Conservation (phyloP, 2,888 invertebrate genomes). For the Electrophaes corylata region DNA sequence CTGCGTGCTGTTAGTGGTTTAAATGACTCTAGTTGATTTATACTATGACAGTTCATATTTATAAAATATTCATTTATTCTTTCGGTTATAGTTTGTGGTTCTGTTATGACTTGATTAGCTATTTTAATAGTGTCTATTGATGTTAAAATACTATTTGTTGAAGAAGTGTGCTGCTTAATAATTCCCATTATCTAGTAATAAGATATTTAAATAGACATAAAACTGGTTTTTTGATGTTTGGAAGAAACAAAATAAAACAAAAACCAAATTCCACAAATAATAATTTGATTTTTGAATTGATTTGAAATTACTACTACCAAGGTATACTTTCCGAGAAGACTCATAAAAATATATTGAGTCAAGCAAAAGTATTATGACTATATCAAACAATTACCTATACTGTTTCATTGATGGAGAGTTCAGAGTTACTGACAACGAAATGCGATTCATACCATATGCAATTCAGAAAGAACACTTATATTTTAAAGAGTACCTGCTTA, state of each 20-base stretch:
- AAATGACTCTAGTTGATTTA: too few relatives aligned
- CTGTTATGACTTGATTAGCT: too few relatives aligned
- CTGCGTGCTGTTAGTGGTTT: too few relatives aligned
- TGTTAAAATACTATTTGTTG: too few relatives aligned
- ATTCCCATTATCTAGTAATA: slow-evolving; percentile 23
- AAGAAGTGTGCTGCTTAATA: too few relatives aligned
- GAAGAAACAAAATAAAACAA: slow-evolving; percentile 22
- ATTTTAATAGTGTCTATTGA: too few relatives aligned
- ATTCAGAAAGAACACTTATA: neutral
- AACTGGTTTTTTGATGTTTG: slow-evolving; percentile 18
- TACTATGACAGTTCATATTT: too few relatives aligned
- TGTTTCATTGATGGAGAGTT: neutral
- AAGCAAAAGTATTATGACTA: too few relatives aligned
- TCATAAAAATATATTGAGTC: too few relatives aligned
- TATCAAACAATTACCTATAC: too few relatives aligned
- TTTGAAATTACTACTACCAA: neutral
- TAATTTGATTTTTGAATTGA: neutral
- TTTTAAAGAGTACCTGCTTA: neutral
- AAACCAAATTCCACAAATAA: slow-evolving; percentile 3
- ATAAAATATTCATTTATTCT: too few relatives aligned
- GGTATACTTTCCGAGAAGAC: neutral
- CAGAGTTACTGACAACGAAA: neutral
- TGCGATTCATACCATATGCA: neutral
- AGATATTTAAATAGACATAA: slow-evolving; percentile 27
- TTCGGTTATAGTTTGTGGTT: too few relatives aligned